Evolutionary conservation across 2,797 vertebrate species (phyloP), one percentile per base, ranked within the genome.

Genomic region (Paguma larvata): DNA sequence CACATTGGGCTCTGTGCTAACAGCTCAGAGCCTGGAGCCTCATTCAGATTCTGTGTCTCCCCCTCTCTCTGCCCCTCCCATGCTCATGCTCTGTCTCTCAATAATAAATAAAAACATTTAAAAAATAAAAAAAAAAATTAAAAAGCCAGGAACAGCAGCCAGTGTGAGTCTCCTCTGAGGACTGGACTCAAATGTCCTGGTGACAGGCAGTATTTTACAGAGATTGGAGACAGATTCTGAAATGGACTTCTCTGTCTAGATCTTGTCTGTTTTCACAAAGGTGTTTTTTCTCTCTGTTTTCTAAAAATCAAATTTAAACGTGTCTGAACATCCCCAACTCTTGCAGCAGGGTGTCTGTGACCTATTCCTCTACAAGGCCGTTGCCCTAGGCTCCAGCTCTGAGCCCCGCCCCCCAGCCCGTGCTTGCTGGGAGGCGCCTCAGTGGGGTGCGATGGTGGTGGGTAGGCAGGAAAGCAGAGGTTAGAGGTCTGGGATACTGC

Each of bases 141-240:
- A n/a, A n/a, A n/a, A n/a, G n/a, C n/a, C 38, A 38, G 38, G 38
- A 38, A 38, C 38, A 38, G 38, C 56, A 38, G 72, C 56, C 68
- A 78, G 41, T 62, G 46, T 8, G 10, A 4, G 62, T 51, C 68
- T 83, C 41, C 85, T 96, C n/a, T 25, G 79, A 95, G 72, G 48
- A 73, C 72, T 0, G 0, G 46, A 63, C 90, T 90, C 85, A 44
- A 19, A 88, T 21, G 87, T 94, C 84, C 63, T 56, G 93, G 83
- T 56, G 67, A 94, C 32, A 92, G 46, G 56, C 79, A 92, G 18
- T 88, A 68, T 77, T 92, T 93, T 88, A 87, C 53, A 78, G 70
- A 86, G 62, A 68, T 46, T 34, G 53, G 72, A 88, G 56, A 41
- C 51, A 79, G 68, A 75, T 75, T 75, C 23, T 68, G 65, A 90